Percentiles rank a stretch among this genome's conserved stretches.
These are phyloP conservation scores for Parauchenoglanis ngamensis DNA, from an alignment of 2,797 vertebrate genomes.

Conservation along the genomic window DNA sequence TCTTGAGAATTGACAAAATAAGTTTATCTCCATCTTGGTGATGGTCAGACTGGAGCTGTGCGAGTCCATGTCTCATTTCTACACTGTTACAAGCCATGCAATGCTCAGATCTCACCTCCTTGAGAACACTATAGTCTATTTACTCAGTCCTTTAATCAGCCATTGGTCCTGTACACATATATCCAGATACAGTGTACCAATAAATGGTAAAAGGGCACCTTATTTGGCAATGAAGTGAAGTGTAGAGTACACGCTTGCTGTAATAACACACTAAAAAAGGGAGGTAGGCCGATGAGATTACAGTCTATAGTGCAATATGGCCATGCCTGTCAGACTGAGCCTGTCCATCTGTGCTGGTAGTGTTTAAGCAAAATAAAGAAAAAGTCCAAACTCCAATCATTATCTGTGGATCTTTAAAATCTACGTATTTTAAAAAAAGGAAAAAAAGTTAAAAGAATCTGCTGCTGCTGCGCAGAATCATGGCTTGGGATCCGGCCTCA, in stretches of 20 bases:
- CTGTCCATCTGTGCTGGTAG: constrained; percentile 37
- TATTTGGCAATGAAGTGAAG: constrained; percentile 51
- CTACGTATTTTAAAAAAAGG: background rate
- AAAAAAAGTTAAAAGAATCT: constrained; percentile 28
- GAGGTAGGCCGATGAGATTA: constrained; percentile 50
- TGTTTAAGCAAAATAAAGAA: constrained; percentile 19
- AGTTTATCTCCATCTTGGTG: constrained; percentile 11
- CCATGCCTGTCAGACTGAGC: constrained; percentile 28
- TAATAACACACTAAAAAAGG: constrained; percentile 42
- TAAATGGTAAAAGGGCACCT: constrained; percentile 33
- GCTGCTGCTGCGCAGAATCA: constrained; percentile 22
- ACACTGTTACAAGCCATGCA: constrained; percentile 3
- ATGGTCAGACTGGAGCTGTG: background rate
- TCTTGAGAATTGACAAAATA: constrained; percentile 21
- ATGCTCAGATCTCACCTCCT: background rate
- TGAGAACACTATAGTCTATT: constrained; percentile 12
- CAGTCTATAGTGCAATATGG: constrained; percentile 47
- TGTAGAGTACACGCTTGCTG: constrained; percentile 28
- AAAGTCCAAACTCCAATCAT: background rate
- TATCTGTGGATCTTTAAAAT: background rate
- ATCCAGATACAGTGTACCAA: constrained; percentile 15
- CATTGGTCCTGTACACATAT: background rate
- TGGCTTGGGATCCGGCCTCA: constrained; percentile 44
- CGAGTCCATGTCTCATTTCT: background rate
- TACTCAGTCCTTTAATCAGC: background rate